Evolutionary conservation across 2,888 invertebrate species (phyloP).

Genomic region (Nymphalis polychloros): DNA sequence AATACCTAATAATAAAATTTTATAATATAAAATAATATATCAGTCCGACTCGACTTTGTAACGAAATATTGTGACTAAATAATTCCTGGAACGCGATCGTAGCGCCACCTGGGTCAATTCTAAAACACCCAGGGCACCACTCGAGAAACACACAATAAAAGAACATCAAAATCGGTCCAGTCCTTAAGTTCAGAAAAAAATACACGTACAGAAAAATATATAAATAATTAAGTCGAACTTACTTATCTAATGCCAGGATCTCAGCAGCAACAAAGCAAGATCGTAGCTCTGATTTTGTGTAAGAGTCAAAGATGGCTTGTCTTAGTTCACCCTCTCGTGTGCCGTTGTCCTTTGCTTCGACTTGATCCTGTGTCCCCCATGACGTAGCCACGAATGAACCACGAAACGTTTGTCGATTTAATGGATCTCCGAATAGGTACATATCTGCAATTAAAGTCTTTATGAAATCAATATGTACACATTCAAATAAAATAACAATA

Average conservation of each 20-base stretch:
- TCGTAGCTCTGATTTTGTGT: conserved; percentile 87
- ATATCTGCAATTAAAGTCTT: conserved; percentile 82
- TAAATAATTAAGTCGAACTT: conserved; percentile 48
- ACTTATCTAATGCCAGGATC: conserved; percentile 93
- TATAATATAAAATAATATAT: too few species aligned
- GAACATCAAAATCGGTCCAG: too few species aligned
- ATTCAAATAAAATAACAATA: too few species aligned
- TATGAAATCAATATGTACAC: neutral
- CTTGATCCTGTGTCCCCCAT: conserved; percentile 83
- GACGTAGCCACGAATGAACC: conserved; percentile 91
- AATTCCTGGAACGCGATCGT: too few species aligned
- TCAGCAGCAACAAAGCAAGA: conserved; percentile 90
- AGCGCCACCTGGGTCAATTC: too few species aligned
- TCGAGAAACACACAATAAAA: too few species aligned
- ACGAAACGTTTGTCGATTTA: conserved; percentile 90
- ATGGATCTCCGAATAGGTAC: conserved; percentile 86
- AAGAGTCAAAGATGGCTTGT: conserved; percentile 87
- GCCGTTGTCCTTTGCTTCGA: conserved; percentile 85
- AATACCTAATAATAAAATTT: too few species aligned
- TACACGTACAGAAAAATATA: neutral
- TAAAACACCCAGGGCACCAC: too few species aligned
- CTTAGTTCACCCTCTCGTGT: conserved; percentile 88
- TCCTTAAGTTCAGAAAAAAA: too few species aligned
- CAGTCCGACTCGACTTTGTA: too few species aligned
- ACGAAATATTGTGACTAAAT: too few species aligned